Evolutionary conservation across 64 coral and sea anemone species (phyloP), one percentile per base, ranked within the genome.

Genomic region (Trachythela sp.): DNA sequence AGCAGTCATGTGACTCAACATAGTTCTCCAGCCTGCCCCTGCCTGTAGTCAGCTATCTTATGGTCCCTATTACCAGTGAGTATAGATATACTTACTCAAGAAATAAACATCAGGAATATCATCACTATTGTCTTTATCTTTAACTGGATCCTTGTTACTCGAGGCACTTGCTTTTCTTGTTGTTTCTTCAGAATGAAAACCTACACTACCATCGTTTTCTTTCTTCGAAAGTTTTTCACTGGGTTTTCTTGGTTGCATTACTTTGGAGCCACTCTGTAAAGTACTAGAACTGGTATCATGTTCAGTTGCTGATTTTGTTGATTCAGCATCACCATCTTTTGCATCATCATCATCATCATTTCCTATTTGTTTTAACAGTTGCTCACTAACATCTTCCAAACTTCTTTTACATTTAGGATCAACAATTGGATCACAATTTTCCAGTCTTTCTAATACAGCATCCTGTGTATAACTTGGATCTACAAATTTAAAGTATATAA

Each of bases 81-180:
- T n/a, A n/a, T n/a, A n/a, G n/a, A 20, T 18, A 64, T n/a, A 64
- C 56, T 64, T 64, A 64, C 56, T 64, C 26, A 64, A 64, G 5
- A 64, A 64, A 5, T 64, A 64, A n/a, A 64, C 56, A 64, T 64
- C 56, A 64, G 56, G 56, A 64, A 64, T 64, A 64, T 64, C 56
- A 64, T 64, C 56, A 64, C 26, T n/a, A 18, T 22, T 6, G 24
- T n/a, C 24, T 20, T 64, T 6, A 26, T 18, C 26, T 22, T 64
- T 13, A 26, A 64, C 56, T 2, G 56, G 56, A 64, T 64, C 20
- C 5, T 64, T 26, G 18, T 64, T 27, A 64, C 56, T n/a, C 8
- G 22, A 64, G 24, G 20, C 24, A 20, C 1, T 6, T 64, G 56
- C 20, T 64, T 64, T 64, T 64, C 26, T 27, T 2, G 20, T n/a